phyloP scores from a whole-genome alignment of 2,888 invertebrate genomes.

The Cancer borealis region DNA sequence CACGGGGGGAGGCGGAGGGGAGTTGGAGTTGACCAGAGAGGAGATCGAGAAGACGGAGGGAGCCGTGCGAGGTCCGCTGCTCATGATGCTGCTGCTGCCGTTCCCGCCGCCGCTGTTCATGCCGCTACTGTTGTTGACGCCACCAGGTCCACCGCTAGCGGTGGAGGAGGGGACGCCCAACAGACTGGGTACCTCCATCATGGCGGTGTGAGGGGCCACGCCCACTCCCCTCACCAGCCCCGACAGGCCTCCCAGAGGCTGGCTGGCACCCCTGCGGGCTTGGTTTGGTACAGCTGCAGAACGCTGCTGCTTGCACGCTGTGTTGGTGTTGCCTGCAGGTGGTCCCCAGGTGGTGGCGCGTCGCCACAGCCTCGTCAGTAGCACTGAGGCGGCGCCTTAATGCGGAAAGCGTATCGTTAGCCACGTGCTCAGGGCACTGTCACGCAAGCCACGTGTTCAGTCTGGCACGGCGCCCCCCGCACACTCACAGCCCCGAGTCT shows the following conservation, averaged over 20 bases:
- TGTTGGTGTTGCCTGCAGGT: neutral
- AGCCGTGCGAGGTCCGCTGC: slow-evolving; percentile 51
- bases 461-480: slow-evolving; percentile 48
- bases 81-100: slow-evolving; percentile 59
- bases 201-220: slow-evolving; percentile 45
- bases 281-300: neutral
- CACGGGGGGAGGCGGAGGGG: slow-evolving; percentile 58
- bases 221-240: slow-evolving; percentile 28
- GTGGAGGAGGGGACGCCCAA: slow-evolving; percentile 63
- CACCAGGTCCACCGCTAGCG: slow-evolving; percentile 46
- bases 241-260: slow-evolving; percentile 8
- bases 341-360: neutral
- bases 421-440: neutral
- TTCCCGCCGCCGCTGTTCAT: slow-evolving; percentile 8
- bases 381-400: neutral
- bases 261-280: neutral
- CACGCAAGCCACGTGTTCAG: slow-evolving; percentile 14
- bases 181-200: slow-evolving; percentile 71
- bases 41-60: slow-evolving; percentile 71
- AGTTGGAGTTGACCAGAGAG: slow-evolving; percentile 67
- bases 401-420: neutral
- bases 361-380: neutral
- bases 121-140: slow-evolving; percentile 46
- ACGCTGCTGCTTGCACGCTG: neutral
- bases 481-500: slow-evolving; percentile 34